A percentile compares a stretch with the other conserved stretches of the same genome.
phyloP scores from a whole-genome alignment of 2,888 invertebrate species.

The Apomyelois bistriatella region DNA sequence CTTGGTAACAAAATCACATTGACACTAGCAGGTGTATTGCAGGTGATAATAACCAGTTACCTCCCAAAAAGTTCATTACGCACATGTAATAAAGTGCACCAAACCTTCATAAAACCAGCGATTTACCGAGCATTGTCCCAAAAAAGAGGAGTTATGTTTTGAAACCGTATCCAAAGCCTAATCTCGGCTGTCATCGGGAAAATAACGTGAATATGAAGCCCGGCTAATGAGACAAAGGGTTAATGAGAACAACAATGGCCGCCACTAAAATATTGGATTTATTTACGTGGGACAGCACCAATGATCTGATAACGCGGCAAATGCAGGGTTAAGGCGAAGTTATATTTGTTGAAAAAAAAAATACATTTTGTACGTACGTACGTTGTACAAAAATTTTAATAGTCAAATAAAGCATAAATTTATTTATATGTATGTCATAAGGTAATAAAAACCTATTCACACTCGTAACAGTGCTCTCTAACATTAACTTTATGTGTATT shows the following conservation, averaged over 20 bases:
- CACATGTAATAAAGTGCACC: not conserved
- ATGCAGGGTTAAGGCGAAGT: constrained; percentile 57
- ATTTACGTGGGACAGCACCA: constrained; percentile 62
- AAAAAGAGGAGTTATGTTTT: constrained; percentile 6
- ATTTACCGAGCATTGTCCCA: constrained; percentile 7
- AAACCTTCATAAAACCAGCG: not conserved
- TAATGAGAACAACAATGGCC: constrained; percentile 76
- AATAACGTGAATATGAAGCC: constrained; percentile 68
- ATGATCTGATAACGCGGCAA: constrained; percentile 69
- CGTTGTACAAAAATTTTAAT: too few species aligned
- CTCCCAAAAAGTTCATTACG: not conserved
- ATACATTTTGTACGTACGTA: too few species aligned
- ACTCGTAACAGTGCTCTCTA: too few species aligned
- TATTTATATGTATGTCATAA: too few species aligned
- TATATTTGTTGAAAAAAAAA: not conserved
- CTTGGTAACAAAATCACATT: too few species aligned
- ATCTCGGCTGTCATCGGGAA: constrained; percentile 70
- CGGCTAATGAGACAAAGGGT: constrained; percentile 77
- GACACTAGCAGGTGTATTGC: not conserved
- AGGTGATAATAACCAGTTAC: not conserved
- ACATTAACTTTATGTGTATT: too few species aligned
- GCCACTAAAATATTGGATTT: constrained; percentile 75
- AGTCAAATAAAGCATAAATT: too few species aligned
- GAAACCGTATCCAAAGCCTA: constrained; percentile 36
- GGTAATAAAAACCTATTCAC: too few species aligned